Evolutionary conservation across 2,113 vertebrate genomes (phyloP), one percentile per base, ranked within the genome.

Genomic region (Machaerirhynchus nigripectus): DNA sequence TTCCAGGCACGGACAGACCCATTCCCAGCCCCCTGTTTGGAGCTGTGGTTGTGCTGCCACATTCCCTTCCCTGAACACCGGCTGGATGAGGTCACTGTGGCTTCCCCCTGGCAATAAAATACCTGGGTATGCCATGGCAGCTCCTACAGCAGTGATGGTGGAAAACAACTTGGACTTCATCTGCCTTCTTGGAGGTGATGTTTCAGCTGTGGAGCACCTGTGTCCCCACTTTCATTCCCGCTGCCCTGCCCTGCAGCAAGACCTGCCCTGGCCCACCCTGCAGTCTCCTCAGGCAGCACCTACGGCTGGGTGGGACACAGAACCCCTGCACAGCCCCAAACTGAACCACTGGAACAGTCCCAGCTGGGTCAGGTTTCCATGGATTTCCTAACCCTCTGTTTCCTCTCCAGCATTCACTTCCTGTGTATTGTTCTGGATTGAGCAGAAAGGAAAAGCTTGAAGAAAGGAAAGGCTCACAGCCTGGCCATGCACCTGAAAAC

Each of bases 371-470:
- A 0, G 14, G 61, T 75, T 94, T 85, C 71, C 79, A 47, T 63
- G 76, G 75, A 31, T 83, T 87, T 77, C 87, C 82, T 56, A 70
- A 68, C 87, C 61, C 60, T 67, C 87, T 1, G 7, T 70, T 96
- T 95, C 95, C 95, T 61, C 69, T 52, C 53, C 17, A 75, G 68
- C 56, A 7, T 33, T 71, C 28, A 28, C 44, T 94, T 95, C 90
- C 96, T 68, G 7, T 37, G 81, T 31, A 95, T 95, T 97, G 96
- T 96, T 95, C 81, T 91, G 86, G 30, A 35, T 65, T 35, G 52
- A 87, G 91, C 70, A 31, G 79, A 81, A 56, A 92, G 93, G 87
- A 87, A 91, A 70, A 63, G 85, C 85, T 80, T 50, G 85, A 74
- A 26, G 79, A 78, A 64, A 93, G 91, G 77, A 87, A 87, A 77